Evolutionary conservation across 2,797 vertebrate genomes (phyloP).

Genomic region (Lutjanus argentimaculatus): DNA sequence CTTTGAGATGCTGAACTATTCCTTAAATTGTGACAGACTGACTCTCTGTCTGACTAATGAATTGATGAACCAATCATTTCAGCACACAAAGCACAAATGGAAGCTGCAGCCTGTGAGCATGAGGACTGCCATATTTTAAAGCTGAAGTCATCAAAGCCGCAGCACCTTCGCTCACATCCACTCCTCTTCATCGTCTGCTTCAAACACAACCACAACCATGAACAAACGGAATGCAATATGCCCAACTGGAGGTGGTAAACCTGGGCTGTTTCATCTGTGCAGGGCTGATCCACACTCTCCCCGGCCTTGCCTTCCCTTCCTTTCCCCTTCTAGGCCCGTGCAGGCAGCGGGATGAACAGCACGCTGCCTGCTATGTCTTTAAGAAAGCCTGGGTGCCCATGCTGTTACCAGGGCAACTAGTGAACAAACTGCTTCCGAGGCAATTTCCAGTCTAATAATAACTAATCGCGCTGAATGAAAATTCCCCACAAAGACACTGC

Average conservation of each 20-base stretch:
- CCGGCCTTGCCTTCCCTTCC: conserved; percentile 8
- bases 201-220: background rate
- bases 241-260: background rate
- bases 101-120: conserved; percentile 1
- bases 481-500: conserved; percentile 77
- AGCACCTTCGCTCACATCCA: background rate
- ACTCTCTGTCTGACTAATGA: background rate
- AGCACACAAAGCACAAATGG: conserved; percentile 3
- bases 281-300: conserved; percentile 14
- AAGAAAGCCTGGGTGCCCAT: conserved; percentile 88
- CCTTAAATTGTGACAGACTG: background rate
- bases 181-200: background rate
- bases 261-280: background rate
- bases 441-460: conserved; percentile 94
- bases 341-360: conserved; percentile 43
- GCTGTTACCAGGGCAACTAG: conserved; percentile 94
- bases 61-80: background rate
- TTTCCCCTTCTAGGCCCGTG: conserved; percentile 9
- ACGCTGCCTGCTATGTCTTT: conserved; percentile 77
- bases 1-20: background rate
- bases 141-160: conserved; percentile 1
- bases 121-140: background rate
- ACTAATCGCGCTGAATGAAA: conserved; percentile 89
- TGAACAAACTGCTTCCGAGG: conserved; percentile 92
- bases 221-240: background rate